A percentile compares a stretch with the other conserved stretches of the same genome.
These are phyloP conservation scores for Pelobates fuscus DNA, from an alignment of 2,113 vertebrate species.

Conservation along the genomic window DNA sequence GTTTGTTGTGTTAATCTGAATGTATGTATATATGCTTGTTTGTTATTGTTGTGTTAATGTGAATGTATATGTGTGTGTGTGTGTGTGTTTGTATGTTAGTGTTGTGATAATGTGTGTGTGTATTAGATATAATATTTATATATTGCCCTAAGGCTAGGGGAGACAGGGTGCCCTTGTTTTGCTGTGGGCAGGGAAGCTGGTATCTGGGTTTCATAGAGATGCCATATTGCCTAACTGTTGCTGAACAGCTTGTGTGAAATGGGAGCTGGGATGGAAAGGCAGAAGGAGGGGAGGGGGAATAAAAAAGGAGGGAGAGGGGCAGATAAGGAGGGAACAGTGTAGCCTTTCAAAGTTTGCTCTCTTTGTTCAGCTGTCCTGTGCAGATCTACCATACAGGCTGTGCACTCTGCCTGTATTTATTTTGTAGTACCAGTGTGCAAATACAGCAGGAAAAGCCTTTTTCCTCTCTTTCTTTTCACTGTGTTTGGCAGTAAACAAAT, in stretches of 20 bases:
- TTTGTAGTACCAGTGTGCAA: conserved; percentile 43
- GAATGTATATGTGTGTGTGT: too few species aligned
- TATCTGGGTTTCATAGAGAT: conserved; percentile 25
- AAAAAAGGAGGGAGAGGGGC: conserved; percentile 27
- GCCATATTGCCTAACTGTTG: conserved; percentile 49
- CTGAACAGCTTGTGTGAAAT: conserved; percentile 40
- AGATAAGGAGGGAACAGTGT: conserved; percentile 47
- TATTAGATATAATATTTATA: too few species aligned
- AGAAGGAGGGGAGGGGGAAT: conserved; percentile 1
- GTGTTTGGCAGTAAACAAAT: conserved; percentile 38
- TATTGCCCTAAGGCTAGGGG: too few species aligned
- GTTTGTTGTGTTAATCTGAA: too few species aligned
- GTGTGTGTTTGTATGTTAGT: too few species aligned
- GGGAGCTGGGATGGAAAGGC: conserved; percentile 31
- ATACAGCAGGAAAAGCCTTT: conserved; percentile 33
- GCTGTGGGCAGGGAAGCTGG: too few species aligned
- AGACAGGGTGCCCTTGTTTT: not conserved
- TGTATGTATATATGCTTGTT: too few species aligned
- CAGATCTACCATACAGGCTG: conserved; percentile 34
- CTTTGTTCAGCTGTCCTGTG: conserved; percentile 45
- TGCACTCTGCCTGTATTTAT: conserved; percentile 28
- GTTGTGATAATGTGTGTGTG: too few species aligned
- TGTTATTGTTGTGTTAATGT: too few species aligned
- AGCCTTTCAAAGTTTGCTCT: conserved; percentile 42
- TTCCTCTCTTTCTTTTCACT: conserved; percentile 5